Evolutionary conservation across 1,140 invertebrate genomes (phyloP), one percentile per base, ranked within the genome.

Genomic region (Calycopis cecrops): DNA sequence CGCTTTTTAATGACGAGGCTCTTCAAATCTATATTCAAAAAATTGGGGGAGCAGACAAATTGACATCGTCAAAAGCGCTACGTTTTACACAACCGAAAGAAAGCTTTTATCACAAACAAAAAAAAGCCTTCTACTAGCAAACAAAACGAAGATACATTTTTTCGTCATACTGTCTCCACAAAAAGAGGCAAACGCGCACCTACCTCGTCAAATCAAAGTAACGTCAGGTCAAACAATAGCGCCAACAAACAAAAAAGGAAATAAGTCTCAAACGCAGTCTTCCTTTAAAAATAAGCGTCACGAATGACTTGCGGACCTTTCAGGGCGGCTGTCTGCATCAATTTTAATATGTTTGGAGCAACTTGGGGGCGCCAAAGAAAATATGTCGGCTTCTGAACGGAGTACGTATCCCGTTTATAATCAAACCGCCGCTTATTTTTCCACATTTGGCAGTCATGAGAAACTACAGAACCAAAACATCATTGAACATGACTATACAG

Each of bases 291-390:
- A 51, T 47, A 57, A 52, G 18, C 52, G 17, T 50, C 57, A 35
- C 14, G 40, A 48, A 44, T 59, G 61, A 63, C 47, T n/a, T 60
- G 14, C 1, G 18, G 18, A 0, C 44, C 60, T n/a, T 58, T 65
- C 59, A 42, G 9, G 62, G 58, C n/a, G 62, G 62, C 11, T 60
- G 62, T 61, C 59, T 65, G n/a, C 21, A 10, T 14, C 52, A 50
- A 60, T 64, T 37, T 64, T 55, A 48, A 16, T 60, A 37, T 59
- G 17, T n/a, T n/a, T 59, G 62, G 62, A 52, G 52, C 47, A 55
- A 60, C 21, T 52, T 65, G 35, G 63, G 57, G 16, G 59, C 56
- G 17, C 63, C 63, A 10, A 28, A 59, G 28, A 10, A 52, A 35
- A 62, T 65, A 40, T 64, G 63, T 57, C 38, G 49, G 21, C 12